A percentile compares a stretch with the other conserved stretches of the same genome.
Conservation (phyloP, 1,140 invertebrate species). For the Drosophila guanche region DNA sequence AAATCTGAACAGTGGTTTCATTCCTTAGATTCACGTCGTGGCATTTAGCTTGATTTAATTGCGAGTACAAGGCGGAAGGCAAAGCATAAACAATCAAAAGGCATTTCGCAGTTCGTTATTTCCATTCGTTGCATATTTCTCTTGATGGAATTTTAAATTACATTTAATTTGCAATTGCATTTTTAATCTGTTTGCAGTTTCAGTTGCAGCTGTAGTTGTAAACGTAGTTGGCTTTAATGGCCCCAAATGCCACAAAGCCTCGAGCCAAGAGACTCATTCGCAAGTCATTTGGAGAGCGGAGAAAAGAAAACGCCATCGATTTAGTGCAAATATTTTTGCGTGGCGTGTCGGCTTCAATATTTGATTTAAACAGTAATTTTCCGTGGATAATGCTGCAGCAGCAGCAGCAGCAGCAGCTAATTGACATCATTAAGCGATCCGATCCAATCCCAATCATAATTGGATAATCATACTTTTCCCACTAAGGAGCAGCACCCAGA, state of each 20-base stretch:
- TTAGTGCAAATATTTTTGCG: slow-evolving; percentile 53
- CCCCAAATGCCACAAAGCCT: neutral
- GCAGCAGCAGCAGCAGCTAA: slow-evolving; percentile 11
- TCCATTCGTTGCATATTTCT: slow-evolving; percentile 12
- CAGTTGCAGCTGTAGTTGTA: neutral
- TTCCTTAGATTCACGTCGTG: slow-evolving; percentile 27
- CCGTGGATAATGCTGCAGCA: slow-evolving; percentile 14
- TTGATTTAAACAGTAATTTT: slow-evolving; percentile 42
- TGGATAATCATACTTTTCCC: slow-evolving; percentile 21
- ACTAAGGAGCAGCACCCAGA: slow-evolving; percentile 19
- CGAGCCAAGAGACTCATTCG: slow-evolving; percentile 7
- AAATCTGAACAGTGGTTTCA: slow-evolving; percentile 37
- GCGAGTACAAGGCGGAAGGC: slow-evolving; percentile 10
- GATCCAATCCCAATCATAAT: slow-evolving; percentile 34
- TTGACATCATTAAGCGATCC: slow-evolving; percentile 32
- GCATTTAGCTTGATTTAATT: slow-evolving; percentile 21
- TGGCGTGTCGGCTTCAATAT: slow-evolving; percentile 28
- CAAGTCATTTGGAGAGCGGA: slow-evolving; percentile 31
- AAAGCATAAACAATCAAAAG: slow-evolving; percentile 29
- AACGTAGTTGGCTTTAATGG: slow-evolving; percentile 30
- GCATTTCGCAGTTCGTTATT: slow-evolving; percentile 10
- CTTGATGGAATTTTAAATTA: slow-evolving; percentile 52
- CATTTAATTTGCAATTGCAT: slow-evolving; percentile 51
- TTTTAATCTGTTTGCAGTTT: slow-evolving; percentile 23
- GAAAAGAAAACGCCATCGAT: slow-evolving; percentile 40